These are phyloP conservation scores for Penaeus vannamei DNA, from an alignment of 1,140 invertebrate genomes.

Conservation along the genomic window DNA sequence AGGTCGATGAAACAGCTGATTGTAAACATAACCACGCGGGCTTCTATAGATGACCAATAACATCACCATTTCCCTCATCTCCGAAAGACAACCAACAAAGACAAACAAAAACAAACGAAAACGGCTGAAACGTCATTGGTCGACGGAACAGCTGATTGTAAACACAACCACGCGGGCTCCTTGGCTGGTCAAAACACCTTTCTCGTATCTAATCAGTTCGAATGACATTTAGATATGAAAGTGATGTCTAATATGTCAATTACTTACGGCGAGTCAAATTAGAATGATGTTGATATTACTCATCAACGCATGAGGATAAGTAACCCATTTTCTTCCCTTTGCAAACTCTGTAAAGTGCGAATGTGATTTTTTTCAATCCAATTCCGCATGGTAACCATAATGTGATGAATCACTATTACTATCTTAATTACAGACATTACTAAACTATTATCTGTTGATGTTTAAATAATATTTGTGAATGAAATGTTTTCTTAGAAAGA, in stretches of 20 bases:
- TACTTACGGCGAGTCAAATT: not conserved
- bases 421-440: too few species aligned
- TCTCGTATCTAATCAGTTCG: not conserved
- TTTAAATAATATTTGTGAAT: too few species aligned
- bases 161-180: not conserved
- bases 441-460: too few species aligned
- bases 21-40: not conserved
- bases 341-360: too few species aligned
- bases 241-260: not conserved
- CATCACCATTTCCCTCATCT: not conserved
- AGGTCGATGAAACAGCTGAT: conserved; percentile 14
- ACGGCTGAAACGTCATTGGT: not conserved
- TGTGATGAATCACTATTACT: too few species aligned
- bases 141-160: not conserved
- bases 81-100: not conserved
- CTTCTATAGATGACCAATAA: not conserved
- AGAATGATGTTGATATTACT: too few species aligned
- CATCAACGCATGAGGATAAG: too few species aligned
- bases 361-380: too few species aligned
- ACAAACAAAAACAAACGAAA: not conserved
- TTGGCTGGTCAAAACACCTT: not conserved
- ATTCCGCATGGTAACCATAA: too few species aligned
- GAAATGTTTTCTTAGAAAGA: too few species aligned
- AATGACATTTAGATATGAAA: too few species aligned
- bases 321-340: too few species aligned